Conservation (phyloP, 2,113 vertebrate genomes). For the Saguinus imperator region DNA sequence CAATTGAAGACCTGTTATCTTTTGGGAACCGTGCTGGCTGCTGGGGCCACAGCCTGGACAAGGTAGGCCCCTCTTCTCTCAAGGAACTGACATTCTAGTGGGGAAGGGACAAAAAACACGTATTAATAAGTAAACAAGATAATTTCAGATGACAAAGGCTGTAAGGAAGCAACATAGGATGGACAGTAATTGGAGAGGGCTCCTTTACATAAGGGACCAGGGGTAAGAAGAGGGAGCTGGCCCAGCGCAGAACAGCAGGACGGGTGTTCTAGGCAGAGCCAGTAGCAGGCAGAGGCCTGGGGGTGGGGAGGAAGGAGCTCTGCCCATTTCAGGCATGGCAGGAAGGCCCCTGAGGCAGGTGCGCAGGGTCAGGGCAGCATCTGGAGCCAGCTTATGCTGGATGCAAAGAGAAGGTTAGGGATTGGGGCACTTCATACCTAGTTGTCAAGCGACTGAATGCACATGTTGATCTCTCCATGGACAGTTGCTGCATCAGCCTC, state of each 20-base stretch:
- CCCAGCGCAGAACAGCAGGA: not conserved
- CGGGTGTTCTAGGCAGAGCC: not conserved
- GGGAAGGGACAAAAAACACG: not conserved
- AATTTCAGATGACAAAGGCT: not conserved
- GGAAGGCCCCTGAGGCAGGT: not conserved
- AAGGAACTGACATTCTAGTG: not conserved
- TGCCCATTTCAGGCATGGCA: too few species aligned
- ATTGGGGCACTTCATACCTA: not conserved
- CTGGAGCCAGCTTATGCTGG: fast-evolving
- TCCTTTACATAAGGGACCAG: not conserved
- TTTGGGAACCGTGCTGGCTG: not conserved
- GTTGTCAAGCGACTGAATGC: not conserved
- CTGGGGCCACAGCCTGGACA: not conserved
- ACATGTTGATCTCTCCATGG: too few species aligned
- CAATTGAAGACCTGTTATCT: not conserved
- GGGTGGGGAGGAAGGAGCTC: not conserved
- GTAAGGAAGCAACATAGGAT: not conserved
- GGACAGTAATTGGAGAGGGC: not conserved
- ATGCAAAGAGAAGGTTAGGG: not conserved
- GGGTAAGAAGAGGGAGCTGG: too few species aligned
- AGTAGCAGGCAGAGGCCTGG: not conserved
- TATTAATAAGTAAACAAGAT: not conserved
- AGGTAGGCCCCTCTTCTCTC: not conserved
- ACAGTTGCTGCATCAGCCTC: not conserved
- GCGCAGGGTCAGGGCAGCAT: not conserved